A percentile compares a stretch with the other conserved stretches of the same genome.
phyloP scores from a whole-genome alignment of 2,888 invertebrate genomes.

The Oligia fasciuncula region DNA sequence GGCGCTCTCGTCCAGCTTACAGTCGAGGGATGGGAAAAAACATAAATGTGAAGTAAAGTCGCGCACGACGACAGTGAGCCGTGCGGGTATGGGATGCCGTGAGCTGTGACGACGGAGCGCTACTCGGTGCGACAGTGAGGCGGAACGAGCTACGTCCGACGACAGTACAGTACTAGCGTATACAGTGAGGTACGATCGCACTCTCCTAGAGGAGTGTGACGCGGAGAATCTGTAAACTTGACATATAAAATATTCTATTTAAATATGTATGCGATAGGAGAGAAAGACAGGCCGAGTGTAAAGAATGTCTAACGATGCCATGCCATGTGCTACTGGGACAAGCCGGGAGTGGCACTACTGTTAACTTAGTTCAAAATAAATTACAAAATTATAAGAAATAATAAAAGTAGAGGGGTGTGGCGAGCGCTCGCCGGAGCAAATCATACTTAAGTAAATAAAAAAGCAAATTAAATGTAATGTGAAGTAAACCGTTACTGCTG shows the following conservation, averaged over 20 bases:
- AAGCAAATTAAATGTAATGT: constrained; percentile 83
- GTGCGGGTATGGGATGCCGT: constrained; percentile 56
- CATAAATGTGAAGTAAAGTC: constrained; percentile 77
- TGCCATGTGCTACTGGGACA: constrained; percentile 82
- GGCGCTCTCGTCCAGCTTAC: constrained; percentile 81
- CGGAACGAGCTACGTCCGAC: constrained; percentile 42
- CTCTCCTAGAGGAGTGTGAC: constrained; percentile 38
- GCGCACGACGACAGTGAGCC: constrained; percentile 62
- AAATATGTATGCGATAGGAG: constrained; percentile 68
- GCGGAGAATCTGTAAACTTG: constrained; percentile 62
- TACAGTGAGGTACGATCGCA: constrained; percentile 41
- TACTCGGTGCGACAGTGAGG: constrained; percentile 49
- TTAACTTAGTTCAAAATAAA: constrained; percentile 70
- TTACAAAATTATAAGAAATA: constrained; percentile 61
- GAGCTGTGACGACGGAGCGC: constrained; percentile 48
- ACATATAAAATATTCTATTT: constrained; percentile 57
- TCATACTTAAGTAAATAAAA: constrained; percentile 77
- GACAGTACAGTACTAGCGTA: constrained; percentile 58
- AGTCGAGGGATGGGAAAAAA: constrained; percentile 79
- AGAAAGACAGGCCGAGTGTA: constrained; percentile 78
- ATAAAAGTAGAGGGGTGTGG: constrained; percentile 62
- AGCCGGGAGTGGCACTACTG: constrained; percentile 81
- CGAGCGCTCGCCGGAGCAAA: constrained; percentile 75
- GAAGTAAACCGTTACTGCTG: constrained; percentile 67
- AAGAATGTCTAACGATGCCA: constrained; percentile 83